Evolutionary conservation across 2,113 vertebrate species (phyloP).

Genomic region (Pygoscelis antarcticus): DNA sequence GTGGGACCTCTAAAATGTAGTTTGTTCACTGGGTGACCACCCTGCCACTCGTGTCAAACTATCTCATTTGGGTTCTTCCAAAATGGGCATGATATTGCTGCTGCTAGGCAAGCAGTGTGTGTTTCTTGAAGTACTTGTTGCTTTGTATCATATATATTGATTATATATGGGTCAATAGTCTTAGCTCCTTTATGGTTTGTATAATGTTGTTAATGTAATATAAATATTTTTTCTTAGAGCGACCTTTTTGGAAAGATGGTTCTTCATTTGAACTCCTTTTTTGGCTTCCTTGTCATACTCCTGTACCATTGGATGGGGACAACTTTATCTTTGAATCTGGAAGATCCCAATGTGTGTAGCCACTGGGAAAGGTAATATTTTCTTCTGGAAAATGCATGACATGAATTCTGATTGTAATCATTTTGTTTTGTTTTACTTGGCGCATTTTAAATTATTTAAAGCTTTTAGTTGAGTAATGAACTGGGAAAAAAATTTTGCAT

Average conservation of each 20-base stretch:
- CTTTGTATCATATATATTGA: neutral
- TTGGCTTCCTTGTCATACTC: constrained; percentile 71
- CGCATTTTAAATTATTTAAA: neutral
- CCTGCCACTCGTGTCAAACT: neutral
- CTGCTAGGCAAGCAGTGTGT: neutral
- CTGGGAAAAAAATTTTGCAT: rapidly evolving
- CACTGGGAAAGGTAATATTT: constrained; percentile 95
- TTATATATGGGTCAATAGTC: neutral
- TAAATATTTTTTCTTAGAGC: constrained; percentile 51
- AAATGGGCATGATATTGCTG: neutral
- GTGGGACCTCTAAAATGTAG: neutral
- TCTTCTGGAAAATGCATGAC: neutral
- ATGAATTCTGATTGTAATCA: neutral
- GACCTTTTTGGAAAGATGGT: constrained; percentile 79
- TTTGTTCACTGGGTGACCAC: neutral
- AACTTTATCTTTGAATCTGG: constrained; percentile 85
- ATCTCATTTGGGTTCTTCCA: neutral
- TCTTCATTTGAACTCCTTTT: constrained; percentile 49
- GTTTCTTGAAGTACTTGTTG: neutral
- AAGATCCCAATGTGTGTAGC: constrained; percentile 98
- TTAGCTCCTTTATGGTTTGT: neutral
- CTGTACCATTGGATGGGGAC: constrained; percentile 75
- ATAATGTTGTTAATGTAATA: neutral
- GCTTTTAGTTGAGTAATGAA: neutral
- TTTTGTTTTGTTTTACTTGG: neutral